These are phyloP conservation scores for Aradophagus sp. DNA, from an alignment of 1,140 invertebrate genomes.

Conservation along the genomic window DNA sequence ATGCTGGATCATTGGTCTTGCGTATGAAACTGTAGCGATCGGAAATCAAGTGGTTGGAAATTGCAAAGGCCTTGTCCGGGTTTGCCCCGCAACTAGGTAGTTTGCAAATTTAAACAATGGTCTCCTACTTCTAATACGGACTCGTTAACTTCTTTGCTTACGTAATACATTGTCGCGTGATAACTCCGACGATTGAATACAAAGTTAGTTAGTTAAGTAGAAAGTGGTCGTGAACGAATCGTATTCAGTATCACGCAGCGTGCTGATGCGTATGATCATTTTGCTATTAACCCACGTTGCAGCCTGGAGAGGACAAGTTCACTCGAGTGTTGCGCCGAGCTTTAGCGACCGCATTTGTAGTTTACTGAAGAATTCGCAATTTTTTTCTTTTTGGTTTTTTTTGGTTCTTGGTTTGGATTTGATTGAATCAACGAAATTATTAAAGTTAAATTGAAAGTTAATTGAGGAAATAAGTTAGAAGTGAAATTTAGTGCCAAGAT, in stretches of 20 bases:
- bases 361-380: too few relatives aligned
- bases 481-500: too few relatives aligned
- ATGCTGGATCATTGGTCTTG: too few relatives aligned
- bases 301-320: too few relatives aligned
- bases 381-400: too few relatives aligned
- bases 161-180: constrained; percentile 53
- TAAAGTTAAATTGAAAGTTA: too few relatives aligned
- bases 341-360: too few relatives aligned
- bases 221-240: constrained; percentile 36
- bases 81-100: constrained; percentile 69
- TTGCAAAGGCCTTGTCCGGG: constrained; percentile 68
- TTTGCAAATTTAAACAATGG: constrained; percentile 73
- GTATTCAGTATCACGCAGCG: constrained; percentile 27
- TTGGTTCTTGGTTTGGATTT: too few relatives aligned
- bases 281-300: constrained; percentile 14
- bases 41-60: constrained; percentile 65
- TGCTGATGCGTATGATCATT: constrained; percentile 9
- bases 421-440: too few relatives aligned
- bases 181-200: constrained; percentile 48
- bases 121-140: constrained; percentile 65
- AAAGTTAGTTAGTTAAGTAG: constrained; percentile 47
- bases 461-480: too few relatives aligned
- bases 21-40: constrained; percentile 49
- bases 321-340: too few relatives aligned
- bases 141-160: constrained; percentile 52